Evolutionary conservation across 2,888 invertebrate genomes (phyloP).

Genomic region (Onthophagus sagittarius): DNA sequence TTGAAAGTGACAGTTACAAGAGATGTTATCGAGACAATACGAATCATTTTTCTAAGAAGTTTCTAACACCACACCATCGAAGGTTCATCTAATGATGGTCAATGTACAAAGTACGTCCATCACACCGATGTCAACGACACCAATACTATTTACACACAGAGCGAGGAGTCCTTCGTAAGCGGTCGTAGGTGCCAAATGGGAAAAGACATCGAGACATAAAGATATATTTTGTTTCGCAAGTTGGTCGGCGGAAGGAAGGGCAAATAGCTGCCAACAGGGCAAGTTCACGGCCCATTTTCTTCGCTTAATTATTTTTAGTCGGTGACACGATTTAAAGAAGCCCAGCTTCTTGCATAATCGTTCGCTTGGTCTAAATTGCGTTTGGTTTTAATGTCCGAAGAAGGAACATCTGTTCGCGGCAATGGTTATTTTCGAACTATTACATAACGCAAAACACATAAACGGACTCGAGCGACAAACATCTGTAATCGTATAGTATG

Average conservation of each 20-base stretch:
- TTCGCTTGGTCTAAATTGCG: background rate
- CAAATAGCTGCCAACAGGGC: conserved; percentile 6
- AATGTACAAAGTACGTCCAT: background rate
- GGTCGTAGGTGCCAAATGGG: conserved; percentile 6
- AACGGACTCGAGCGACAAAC: background rate
- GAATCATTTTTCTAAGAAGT: too few relatives aligned
- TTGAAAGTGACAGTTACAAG: too few relatives aligned
- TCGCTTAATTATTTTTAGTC: conserved; percentile 21
- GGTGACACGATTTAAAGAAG: conserved; percentile 15
- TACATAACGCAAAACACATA: background rate
- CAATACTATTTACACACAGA: background rate
- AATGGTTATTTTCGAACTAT: background rate
- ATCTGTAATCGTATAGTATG: background rate
- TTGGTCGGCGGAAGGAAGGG: background rate
- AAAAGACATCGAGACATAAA: conserved; percentile 9
- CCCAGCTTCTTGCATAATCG: background rate
- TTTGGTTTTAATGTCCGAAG: background rate
- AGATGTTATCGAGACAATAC: too few relatives aligned
- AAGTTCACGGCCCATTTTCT: conserved; percentile 20
- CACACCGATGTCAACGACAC: background rate
- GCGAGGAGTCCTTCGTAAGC: conserved; percentile 1
- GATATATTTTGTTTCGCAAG: conserved; percentile 1
- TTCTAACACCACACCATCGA: background rate
- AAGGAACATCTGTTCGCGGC: background rate
- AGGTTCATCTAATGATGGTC: background rate